Evolutionary conservation across 1,140 invertebrate genomes (phyloP), one percentile per base, ranked within the genome.

Genomic region (Zaprionus ornatus): DNA sequence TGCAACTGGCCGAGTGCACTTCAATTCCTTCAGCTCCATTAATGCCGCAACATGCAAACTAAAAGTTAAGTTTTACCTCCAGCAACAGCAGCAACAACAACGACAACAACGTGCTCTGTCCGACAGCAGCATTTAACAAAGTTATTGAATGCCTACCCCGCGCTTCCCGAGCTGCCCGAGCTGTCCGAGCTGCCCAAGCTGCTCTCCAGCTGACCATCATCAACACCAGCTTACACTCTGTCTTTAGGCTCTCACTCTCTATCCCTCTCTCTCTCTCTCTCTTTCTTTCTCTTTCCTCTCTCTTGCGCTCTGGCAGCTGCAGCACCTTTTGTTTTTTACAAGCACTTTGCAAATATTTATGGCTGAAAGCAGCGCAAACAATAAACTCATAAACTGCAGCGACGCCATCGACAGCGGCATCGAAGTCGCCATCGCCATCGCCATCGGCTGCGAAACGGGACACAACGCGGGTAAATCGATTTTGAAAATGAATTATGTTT

Each of bases 271-370:
- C 7, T 45, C 29, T 4, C 55, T 63, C 61, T 48, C 15, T 25
- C 27, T 35, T 35, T 64, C 61, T 10, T 23, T 29, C 66, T 32
- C 42, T 21, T 35, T 1, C 52, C 6, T 37, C 35, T 1, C 42
- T 12, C 42, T 60, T 27, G n/a, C 27, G 17, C 27, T 25, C 59
- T 42, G 50, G 68, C 21, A 29, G 25, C 40, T 42, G 55, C 25
- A 57, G 63, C 63, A 83, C 77, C 84, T 87, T 88, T 87, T 87
- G 77, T 87, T 90, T 87, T 87, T 87, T 88, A 87, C 85, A 87
- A 87, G 84, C 85, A 87, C 77, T 87, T 87, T 87, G 84, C 85
- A 87, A 88, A 87, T 87, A 90, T 87, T 87, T 87, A 87, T 87
- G 80, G 80, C 74, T 78, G 80, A 88, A 82, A 75, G 77, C 80